A percentile compares a stretch with the other conserved stretches of the same genome.
Evolutionary conservation across 1,140 invertebrate species (phyloP).

Genomic region (Notospermus geniculatus): DNA sequence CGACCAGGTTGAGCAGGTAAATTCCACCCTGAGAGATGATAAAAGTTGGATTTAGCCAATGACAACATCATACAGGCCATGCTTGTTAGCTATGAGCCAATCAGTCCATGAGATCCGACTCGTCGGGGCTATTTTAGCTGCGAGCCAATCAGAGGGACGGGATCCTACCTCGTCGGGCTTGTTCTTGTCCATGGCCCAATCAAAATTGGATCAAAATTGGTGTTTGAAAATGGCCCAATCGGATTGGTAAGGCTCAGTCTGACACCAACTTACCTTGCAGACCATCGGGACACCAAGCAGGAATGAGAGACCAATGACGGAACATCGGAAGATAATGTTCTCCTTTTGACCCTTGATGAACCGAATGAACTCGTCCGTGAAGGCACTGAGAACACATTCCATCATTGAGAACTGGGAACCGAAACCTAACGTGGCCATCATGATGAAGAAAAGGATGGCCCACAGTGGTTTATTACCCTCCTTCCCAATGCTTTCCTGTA

Average conservation of each 20-base stretch:
- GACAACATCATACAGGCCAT: too few species aligned
- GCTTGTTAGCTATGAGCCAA: too few species aligned
- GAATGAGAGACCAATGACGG: slow-evolving; percentile 57
- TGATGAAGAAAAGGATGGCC: slow-evolving; percentile 97
- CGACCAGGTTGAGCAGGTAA: slow-evolving; percentile 81
- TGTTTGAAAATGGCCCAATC: background rate
- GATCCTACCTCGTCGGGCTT: background rate
- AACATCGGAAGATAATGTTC: slow-evolving; percentile 36
- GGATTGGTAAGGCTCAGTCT: background rate
- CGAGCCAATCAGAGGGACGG: background rate
- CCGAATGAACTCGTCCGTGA: slow-evolving; percentile 42
- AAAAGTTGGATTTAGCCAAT: background rate
- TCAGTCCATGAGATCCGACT: background rate
- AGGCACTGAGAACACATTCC: slow-evolving; percentile 47
- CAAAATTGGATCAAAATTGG: background rate
- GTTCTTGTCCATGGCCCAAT: background rate
- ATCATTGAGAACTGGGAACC: slow-evolving; percentile 62
- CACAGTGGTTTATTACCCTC: slow-evolving; percentile 93
- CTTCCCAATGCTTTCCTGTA: too few species aligned
- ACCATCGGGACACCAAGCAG: slow-evolving; percentile 69
- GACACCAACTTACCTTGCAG: slow-evolving; percentile 63
- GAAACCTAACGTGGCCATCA: slow-evolving; percentile 92
- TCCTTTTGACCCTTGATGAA: slow-evolving; percentile 23
- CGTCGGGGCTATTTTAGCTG: background rate
- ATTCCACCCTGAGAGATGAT: slow-evolving; percentile 63